Conservation (phyloP, 2,113 vertebrate species). For the Oenanthe melanoleuca region DNA sequence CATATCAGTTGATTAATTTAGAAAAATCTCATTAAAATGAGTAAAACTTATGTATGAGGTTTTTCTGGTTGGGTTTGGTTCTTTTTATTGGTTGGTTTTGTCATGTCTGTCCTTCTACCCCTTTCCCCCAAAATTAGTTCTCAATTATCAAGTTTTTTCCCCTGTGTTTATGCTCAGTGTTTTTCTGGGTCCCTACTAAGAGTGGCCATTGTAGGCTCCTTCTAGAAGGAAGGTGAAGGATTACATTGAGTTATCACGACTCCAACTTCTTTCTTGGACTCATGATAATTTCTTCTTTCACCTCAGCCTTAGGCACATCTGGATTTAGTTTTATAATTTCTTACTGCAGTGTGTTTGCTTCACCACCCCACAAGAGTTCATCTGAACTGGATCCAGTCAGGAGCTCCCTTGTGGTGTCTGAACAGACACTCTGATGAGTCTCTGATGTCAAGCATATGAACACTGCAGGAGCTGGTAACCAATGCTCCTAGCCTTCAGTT, state of each 20-base stretch:
- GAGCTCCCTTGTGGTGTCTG: not conserved
- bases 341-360: not conserved
- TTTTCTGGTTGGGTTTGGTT: not conserved
- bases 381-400: not conserved
- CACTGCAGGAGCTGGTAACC: not conserved
- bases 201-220: not conserved
- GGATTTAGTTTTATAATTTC: not conserved
- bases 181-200: not conserved
- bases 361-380: not conserved
- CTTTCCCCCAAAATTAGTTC: fast-evolving
- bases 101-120: not conserved
- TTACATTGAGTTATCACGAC: not conserved
- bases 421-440: not conserved
- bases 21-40: not conserved
- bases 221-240: not conserved
- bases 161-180: not conserved
- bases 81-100: not conserved
- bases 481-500: not conserved
- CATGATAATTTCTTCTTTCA: not conserved
- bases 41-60: fast-evolving
- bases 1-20: not conserved
- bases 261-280: not conserved
- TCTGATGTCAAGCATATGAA: not conserved
- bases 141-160: not conserved
- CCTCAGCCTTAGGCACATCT: not conserved